Percentiles rank a stretch among this genome's conserved stretches.
phyloP scores from a whole-genome alignment of 2,797 vertebrate genomes.

The Peromyscus aztecus region DNA sequence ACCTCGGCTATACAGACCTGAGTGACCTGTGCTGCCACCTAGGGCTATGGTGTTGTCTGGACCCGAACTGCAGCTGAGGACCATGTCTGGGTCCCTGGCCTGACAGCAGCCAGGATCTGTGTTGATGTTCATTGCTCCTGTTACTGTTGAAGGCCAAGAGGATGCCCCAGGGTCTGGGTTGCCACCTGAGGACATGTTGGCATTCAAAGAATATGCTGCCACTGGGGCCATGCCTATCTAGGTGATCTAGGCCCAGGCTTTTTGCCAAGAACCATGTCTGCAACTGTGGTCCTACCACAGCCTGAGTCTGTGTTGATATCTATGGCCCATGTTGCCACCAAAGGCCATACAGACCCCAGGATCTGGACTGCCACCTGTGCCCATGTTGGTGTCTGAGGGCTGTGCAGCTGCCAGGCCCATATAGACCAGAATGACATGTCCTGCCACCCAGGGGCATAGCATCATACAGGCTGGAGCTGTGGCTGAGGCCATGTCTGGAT shows the following conservation, averaged over 20 bases:
- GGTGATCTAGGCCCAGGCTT: neutral
- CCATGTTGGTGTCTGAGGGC: neutral
- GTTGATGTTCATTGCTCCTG: too few species aligned
- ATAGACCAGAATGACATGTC: neutral
- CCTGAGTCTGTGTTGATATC: neutral
- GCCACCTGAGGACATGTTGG: too few species aligned
- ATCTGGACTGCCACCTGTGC: neutral
- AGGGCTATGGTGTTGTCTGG: too few species aligned
- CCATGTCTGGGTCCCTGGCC: too few species aligned
- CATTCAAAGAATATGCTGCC: too few species aligned
- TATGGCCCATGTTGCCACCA: neutral
- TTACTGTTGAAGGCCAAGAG: too few species aligned
- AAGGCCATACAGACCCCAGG: neutral
- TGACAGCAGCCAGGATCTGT: too few species aligned
- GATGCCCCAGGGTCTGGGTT: too few species aligned
- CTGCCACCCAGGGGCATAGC: neutral
- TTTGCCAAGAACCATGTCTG: neutral
- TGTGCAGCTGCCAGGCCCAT: neutral
- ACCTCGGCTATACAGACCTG: neutral
- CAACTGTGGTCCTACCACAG: neutral
- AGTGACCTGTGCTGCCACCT: too few species aligned
- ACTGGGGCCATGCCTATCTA: neutral
- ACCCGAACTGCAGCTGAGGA: too few species aligned
- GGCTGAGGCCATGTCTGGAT: neutral
- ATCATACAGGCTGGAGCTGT: neutral